Conservation (phyloP, 2,888 invertebrate species). For the Ophioninae sp. region DNA sequence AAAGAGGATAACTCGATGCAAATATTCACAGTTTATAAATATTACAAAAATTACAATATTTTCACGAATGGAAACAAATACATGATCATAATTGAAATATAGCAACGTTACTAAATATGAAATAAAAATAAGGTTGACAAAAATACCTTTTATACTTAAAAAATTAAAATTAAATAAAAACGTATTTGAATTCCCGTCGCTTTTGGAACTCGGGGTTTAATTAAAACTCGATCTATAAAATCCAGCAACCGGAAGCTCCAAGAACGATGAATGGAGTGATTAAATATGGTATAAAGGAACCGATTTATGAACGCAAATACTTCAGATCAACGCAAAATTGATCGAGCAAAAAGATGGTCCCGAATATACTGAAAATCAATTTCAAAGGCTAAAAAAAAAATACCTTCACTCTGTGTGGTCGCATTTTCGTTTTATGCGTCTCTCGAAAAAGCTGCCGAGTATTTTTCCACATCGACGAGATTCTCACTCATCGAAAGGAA, state of each 20-base stretch:
- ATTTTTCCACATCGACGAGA: slow-evolving; percentile 13
- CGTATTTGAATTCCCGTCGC: background rate
- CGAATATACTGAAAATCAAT: background rate
- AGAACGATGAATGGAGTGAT: background rate
- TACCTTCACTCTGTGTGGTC: background rate
- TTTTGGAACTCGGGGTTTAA: background rate
- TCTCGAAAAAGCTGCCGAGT: background rate
- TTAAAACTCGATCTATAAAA: background rate
- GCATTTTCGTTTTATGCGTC: slow-evolving; percentile 11
- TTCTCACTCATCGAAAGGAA: slow-evolving; percentile 57
- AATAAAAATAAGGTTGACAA: background rate
- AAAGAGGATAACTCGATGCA: background rate
- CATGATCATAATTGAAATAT: too few species aligned
- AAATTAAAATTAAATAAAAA: background rate
- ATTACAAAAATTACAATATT: background rate
- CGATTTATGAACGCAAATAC: background rate
- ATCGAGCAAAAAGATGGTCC: background rate
- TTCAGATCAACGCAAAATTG: background rate
- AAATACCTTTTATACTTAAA: background rate
- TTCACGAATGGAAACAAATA: too few species aligned
- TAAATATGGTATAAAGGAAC: background rate
- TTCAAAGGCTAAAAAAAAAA: background rate
- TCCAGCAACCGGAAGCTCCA: background rate
- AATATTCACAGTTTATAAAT: background rate
- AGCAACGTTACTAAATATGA: background rate